Base-by-base conservation (phyloP, 2,113 vertebrate species). In the Takifugu bimaculatus region DNA sequence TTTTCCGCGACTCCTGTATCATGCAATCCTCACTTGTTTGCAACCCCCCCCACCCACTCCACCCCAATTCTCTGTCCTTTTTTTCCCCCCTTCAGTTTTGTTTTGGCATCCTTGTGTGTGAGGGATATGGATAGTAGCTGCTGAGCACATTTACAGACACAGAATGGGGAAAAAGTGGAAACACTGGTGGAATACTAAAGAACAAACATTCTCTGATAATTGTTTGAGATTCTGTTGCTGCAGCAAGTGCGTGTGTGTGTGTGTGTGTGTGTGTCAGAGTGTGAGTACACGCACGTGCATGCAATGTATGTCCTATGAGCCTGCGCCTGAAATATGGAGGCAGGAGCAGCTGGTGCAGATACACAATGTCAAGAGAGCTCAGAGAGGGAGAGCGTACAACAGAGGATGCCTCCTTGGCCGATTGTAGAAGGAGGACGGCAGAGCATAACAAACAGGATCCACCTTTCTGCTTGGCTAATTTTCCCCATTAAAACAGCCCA, bases 401-500 rank as follows among this genome's bases (percentile, higher is more conserved):
- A 81, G 84, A 80, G 83, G 78, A 88, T 91, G 89, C 89, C 87
- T 91, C 83, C 92, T 90, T 92, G 91, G 92, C 80, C 89, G 87
- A 91, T 72, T 85, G 91, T 87, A 88, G 92, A 90, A 72, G 80
- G 90, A 92, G 88, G 63, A 95, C 93, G 88, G 88, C 93, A 92
- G 93, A 94, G 93, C 94, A 94, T 94, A 92, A 93, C 94, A 93
- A 97, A 95, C 94, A 97, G 92, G 93, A 95, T 95, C 93, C 93
- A 96, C 93, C 93, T 96, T 92, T 92, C 93, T 95, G 94, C 92
- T 94, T 96, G 94, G 92, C 91, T 96, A 93, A 92, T 89, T 96
- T 95, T 96, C 92, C 94, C 95, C 94, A 98, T 97, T 96, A 96
- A 96, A 96, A 95, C 92, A 93, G 87, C 93, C 90, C 93, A 95